Percentiles rank a stretch among this genome's conserved stretches.
Conservation (phyloP, 1,140 invertebrate species). For the Nasonia giraulti region DNA sequence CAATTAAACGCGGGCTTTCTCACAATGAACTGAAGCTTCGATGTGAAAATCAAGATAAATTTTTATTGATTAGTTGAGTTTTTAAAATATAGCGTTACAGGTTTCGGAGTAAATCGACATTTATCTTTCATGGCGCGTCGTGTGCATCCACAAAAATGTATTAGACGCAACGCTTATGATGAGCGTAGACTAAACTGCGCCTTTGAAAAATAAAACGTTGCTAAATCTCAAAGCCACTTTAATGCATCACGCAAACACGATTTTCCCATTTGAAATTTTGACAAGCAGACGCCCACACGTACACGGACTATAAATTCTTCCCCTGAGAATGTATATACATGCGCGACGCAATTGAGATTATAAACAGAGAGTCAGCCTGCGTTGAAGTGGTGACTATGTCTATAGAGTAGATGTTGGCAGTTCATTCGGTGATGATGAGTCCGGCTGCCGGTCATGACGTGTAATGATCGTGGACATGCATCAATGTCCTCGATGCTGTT, state of each 20-base stretch:
- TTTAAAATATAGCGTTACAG: too few relatives aligned
- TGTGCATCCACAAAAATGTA: neutral
- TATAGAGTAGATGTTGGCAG: constrained; percentile 53
- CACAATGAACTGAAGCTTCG: neutral
- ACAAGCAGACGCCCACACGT: neutral
- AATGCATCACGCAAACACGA: neutral
- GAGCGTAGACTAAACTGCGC: too few relatives aligned
- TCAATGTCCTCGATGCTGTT: constrained; percentile 57
- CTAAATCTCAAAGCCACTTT: too few relatives aligned
- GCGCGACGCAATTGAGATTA: too few relatives aligned
- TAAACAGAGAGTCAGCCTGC: neutral
- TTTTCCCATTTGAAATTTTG: neutral
- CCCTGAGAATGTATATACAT: too few relatives aligned
- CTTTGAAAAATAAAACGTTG: too few relatives aligned
- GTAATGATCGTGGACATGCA: constrained; percentile 60
- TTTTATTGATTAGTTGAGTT: neutral
- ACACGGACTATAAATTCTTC: neutral
- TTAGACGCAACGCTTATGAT: neutral
- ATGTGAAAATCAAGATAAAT: neutral
- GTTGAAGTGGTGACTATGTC: neutral
- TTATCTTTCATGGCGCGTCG: too few relatives aligned
- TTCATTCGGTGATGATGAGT: constrained; percentile 56
- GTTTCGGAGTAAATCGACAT: too few relatives aligned
- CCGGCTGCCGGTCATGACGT: constrained; percentile 55
- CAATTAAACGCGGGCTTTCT: neutral